Conservation (phyloP, 2,113 vertebrate genomes). For the Eleginops maclovinus region DNA sequence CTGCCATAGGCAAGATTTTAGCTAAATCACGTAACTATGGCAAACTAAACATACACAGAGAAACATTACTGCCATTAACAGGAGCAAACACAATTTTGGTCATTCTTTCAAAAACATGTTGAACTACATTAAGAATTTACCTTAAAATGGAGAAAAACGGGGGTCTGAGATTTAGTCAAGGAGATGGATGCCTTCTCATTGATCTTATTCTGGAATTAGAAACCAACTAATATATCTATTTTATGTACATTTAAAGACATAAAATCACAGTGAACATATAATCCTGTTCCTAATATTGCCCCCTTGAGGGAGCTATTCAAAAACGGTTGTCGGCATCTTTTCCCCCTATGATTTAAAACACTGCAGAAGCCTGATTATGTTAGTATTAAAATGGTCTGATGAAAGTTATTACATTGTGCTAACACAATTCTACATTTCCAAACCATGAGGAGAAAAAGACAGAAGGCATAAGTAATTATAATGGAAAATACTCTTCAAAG, state of each 20-base stretch:
- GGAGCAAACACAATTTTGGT: neutral
- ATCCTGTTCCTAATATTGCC: neutral
- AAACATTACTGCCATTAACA: neutral
- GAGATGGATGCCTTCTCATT: neutral
- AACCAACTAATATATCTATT: neutral
- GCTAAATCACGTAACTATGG: no score
- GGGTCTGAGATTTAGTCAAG: neutral
- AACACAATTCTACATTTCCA: neutral
- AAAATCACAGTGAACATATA: neutral
- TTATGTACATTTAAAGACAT: neutral
- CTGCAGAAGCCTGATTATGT: neutral
- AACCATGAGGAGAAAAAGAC: neutral
- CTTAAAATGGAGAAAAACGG: neutral
- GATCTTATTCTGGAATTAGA: neutral
- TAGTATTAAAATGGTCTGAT: neutral
- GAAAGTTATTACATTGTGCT: neutral
- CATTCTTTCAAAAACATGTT: neutral
- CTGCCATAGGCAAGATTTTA: no score
- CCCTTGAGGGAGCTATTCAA: neutral
- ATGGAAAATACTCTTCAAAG: neutral
- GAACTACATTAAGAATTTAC: neutral
- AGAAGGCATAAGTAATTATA: neutral
- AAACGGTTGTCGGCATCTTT: neutral
- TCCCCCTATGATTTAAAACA: neutral
- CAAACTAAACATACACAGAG: neutral